Evolutionary conservation across 2,888 invertebrate genomes (phyloP).

Genomic region (Parnassius orleans): DNA sequence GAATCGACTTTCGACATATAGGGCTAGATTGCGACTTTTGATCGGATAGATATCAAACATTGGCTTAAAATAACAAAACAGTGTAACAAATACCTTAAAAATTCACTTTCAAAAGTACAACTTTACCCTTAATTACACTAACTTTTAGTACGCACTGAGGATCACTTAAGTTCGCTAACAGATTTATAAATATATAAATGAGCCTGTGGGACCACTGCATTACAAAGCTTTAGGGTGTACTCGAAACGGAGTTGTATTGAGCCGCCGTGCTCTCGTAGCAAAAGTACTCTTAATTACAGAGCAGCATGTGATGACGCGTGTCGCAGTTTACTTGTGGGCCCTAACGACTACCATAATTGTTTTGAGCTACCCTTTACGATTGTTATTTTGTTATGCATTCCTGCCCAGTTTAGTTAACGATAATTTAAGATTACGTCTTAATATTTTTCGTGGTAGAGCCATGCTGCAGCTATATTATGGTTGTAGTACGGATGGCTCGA

Average conservation of each 20-base stretch:
- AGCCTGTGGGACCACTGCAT: background rate
- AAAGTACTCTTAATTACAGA: constrained; percentile 57
- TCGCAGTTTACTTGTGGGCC: constrained; percentile 45
- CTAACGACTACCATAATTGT: constrained; percentile 22
- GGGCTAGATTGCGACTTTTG: too few species aligned
- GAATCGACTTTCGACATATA: too few species aligned
- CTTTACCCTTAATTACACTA: too few species aligned
- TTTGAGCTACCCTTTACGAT: constrained; percentile 17
- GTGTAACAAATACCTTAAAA: too few species aligned
- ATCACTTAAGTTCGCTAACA: background rate
- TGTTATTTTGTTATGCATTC: background rate
- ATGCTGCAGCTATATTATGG: too few species aligned
- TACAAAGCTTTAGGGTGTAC: constrained; percentile 6
- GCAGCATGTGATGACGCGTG: constrained; percentile 55
- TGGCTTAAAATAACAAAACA: too few species aligned
- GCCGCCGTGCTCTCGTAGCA: constrained; percentile 36
- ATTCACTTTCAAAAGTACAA: too few species aligned
- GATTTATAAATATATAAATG: background rate
- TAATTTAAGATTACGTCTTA: too few species aligned
- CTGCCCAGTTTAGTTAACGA: background rate
- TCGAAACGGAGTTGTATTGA: constrained; percentile 29
- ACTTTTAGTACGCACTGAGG: too few species aligned
- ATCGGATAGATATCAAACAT: too few species aligned
- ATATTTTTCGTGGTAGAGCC: too few species aligned
- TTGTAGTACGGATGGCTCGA: too few species aligned